Evolutionary conservation across 1,140 invertebrate species (phyloP), one percentile per base, ranked within the genome.

Genomic region (Ips typographus): DNA sequence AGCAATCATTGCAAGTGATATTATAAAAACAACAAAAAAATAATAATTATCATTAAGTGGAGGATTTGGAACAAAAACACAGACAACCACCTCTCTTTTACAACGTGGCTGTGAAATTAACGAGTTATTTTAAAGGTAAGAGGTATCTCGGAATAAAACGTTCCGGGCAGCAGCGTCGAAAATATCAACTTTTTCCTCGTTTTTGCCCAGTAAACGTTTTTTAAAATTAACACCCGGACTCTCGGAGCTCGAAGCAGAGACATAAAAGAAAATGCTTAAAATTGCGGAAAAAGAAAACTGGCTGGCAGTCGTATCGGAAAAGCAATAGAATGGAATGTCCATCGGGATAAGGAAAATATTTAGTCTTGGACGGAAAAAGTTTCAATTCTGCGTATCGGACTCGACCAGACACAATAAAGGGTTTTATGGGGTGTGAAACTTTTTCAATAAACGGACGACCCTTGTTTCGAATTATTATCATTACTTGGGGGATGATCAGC

Each of bases 281-380:
- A 49, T 49, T 49, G 44, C 44, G 44, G 44, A 49, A 49, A 49
- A 49, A 22, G 44, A 49, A 22, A 49, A 49, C 44, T 6, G 44
- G 44, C 6, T 49, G 44, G 44, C 22, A 22, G 44, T 22, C 6
- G 6, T 71, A 71, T 74, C 61, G 67, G 69, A 72, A 74, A 75
- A 74, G 71, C 73, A 74, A 74, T 74, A 76, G 73, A 74, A 68
- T 68, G 62, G 71, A 76, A 73, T 72, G 73, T 74, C 74, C 74
- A 72, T 56, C 42, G 73, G 74, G 74, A 76, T 76, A 74, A 73
- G 73, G 71, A 71, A 74, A 76, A 74, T 76, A 76, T 74, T 76
- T 76, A 70, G 73, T 76, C 65, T 72, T 68, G 47, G 22, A 40
- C 40, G 70, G 71, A 64, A 70, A 72, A 76, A 76, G 63, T 76